Base-by-base conservation (phyloP, 2,797 vertebrate species). In the Gila robusta region DNA sequence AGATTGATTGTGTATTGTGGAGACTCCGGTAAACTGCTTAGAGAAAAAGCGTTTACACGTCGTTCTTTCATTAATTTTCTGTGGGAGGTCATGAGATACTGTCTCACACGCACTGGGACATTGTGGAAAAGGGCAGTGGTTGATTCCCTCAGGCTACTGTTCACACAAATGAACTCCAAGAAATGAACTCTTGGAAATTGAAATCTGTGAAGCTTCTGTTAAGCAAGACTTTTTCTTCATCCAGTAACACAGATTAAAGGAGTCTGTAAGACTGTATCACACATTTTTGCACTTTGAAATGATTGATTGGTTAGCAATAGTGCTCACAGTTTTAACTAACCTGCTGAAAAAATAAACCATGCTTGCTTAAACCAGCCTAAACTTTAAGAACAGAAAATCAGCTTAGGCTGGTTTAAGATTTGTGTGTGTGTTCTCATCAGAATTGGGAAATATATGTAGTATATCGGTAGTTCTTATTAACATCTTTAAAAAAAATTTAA, bases 41-140 rank as follows among this genome's bases (percentile, higher is more conserved):
- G 80, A 80, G 85, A 87, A 87, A 73, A 87, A 64, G 47, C n/a
- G 16, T 47, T 77, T 79, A 81, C 62, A 71, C 26, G 1, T 81
- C 9, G 56, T 80, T 28, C 72, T 86, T 80, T 88, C 79, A 93
- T 88, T 89, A 90, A 94, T 94, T 90, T 87, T 90, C 87, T 59
- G 87, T 79, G 89, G 89, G 89, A 90, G 90, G 92, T 92, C 91
- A 91, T 92, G 90, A 92, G 92, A 92, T 88, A 83, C 16, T 67
- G 82, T 88, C 83, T 91, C 84, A 76, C 86, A 74, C 79, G 82
- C 83, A 72, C 78, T 79, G 44, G 44, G 47, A 69, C 88, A 83
- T 39, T 67, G 84, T 73, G 78, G 72, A 64, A 82, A 92, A 90
- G 74, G 62, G 54, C 41, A 89, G 79, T 16, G 5, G 81, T 85